Conservation (phyloP, 64 coral and sea anemone genomes). For the Stichodactyla mertensii region DNA sequence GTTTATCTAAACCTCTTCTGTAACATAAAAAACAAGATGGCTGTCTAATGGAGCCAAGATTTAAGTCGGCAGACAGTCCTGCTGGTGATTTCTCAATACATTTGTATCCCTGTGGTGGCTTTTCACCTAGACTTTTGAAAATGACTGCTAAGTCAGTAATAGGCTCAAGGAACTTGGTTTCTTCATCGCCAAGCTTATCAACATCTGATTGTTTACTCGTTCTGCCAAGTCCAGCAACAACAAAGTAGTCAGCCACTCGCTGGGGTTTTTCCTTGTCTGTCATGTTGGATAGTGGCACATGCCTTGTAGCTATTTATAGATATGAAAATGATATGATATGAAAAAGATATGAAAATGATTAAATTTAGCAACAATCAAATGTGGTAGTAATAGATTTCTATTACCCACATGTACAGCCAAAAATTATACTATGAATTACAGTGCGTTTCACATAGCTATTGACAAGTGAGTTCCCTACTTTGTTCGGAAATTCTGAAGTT, state of each 20-base stretch:
- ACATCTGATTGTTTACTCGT: conserved; percentile 35
- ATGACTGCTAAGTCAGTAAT: conserved; percentile 95
- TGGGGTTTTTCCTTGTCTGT: conserved; percentile 87
- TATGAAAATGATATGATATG: no score
- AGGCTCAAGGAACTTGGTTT: conserved; percentile 58
- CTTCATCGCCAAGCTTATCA: conserved; percentile 55
- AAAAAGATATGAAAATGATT: not conserved
- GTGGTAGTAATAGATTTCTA: no score
- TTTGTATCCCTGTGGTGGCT: conserved; percentile 52
- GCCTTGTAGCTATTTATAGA: not conserved
- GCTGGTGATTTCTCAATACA: conserved; percentile 89
- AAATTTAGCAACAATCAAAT: no score
- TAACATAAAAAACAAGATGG: conserved; percentile 84
- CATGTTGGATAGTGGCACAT: conserved; percentile 45
- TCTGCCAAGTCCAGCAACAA: conserved; percentile 80
- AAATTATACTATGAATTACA: no score
- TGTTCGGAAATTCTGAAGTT: no score
- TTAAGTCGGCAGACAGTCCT: conserved; percentile 80
- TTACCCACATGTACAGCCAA: no score
- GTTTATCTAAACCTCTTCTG: conserved; percentile 83
- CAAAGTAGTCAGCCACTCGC: conserved; percentile 97
- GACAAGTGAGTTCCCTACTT: no score
- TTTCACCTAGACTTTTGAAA: conserved; percentile 88
- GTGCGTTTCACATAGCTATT: no score
- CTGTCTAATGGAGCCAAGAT: conserved; percentile 87